phyloP scores from a whole-genome alignment of 2,888 invertebrate genomes.

The Auanema sp. region DNA sequence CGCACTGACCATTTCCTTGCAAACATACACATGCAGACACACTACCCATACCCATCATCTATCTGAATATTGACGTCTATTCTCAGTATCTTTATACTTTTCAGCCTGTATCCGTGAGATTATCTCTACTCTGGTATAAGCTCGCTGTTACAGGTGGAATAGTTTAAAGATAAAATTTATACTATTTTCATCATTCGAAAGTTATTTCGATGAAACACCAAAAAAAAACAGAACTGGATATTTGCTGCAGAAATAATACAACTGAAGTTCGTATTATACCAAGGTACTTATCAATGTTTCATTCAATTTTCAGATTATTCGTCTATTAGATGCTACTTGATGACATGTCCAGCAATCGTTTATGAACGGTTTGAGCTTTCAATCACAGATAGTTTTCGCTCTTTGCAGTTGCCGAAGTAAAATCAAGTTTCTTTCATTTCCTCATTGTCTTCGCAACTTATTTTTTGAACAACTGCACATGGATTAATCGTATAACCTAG shows the following conservation, averaged over 20 bases:
- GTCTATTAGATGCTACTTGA: neutral
- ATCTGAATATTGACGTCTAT: neutral
- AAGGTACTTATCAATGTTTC: neutral
- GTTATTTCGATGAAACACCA: no score
- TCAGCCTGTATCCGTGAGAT: constrained; percentile 22
- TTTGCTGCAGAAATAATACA: no score
- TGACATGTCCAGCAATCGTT: no score
- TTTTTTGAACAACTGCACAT: neutral
- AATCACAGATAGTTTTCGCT: no score
- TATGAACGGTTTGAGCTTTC: no score
- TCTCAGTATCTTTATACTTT: constrained; percentile 1
- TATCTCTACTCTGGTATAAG: constrained; percentile 20
- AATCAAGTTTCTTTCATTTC: no score
- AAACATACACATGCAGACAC: neutral
- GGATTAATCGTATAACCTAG: no score
- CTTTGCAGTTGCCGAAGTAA: no score
- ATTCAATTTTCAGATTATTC: neutral
- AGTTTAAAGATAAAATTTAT: neutral
- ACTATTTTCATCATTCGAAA: neutral
- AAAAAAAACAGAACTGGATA: no score
- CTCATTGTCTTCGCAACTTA: neutral
- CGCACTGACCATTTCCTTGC: neutral
- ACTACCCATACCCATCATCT: neutral
- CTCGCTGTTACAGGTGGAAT: constrained; percentile 25
- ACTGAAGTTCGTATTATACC: neutral